Base-by-base conservation (phyloP, 2,888 invertebrate species). In the Parascotia fuliginaria region DNA sequence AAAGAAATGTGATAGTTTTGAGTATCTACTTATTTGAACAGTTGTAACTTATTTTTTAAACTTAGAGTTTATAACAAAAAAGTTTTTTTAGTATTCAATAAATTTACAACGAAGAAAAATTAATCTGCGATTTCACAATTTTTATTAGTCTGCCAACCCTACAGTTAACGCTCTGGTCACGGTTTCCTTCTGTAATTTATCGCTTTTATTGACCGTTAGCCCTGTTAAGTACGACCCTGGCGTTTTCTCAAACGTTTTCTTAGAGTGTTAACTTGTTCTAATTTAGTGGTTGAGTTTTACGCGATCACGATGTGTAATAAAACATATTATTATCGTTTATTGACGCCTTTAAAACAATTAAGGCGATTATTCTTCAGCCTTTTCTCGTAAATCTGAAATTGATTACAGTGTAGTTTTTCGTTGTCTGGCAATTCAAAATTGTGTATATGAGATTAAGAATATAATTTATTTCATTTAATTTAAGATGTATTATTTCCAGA, bases 151-250 rank as follows among this genome's bases (percentile, higher is more conserved):
- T 16, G 53, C 29, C 70, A 67, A 5, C 67, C 67, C 70, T 67
- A 56, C 27, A 14, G 42, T 64, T 55, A 73, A 45, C 41, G 59
- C 43, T 63, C 60, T 63, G 62, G 62, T 61, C 74, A 73, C 70
- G 63, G 62, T 34, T 56, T 54, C 55, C 37, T 37, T 50, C 40
- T 34, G 63, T 64, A 76, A 81, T 79, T 81, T 81, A 79, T 78
- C 48, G 62, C 68, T 61, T 65, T 72, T 79, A 81, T 77, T 79
- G 79, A 78, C 75, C 77, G 74, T 79, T 77, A 78, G 60, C 72
- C 63, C 60, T 70, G 58, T 66, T 70, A 68, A 68, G 67, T 66
- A 65, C 70, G 63, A 49, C 66, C 63, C 58, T 56, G 55, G 51
- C 52, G 57, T 56, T 64, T 60, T 61, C 58, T 61, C 59, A 51